These are phyloP conservation scores for Cygnus olor DNA, from an alignment of 2,797 vertebrate species.

Conservation along the genomic window DNA sequence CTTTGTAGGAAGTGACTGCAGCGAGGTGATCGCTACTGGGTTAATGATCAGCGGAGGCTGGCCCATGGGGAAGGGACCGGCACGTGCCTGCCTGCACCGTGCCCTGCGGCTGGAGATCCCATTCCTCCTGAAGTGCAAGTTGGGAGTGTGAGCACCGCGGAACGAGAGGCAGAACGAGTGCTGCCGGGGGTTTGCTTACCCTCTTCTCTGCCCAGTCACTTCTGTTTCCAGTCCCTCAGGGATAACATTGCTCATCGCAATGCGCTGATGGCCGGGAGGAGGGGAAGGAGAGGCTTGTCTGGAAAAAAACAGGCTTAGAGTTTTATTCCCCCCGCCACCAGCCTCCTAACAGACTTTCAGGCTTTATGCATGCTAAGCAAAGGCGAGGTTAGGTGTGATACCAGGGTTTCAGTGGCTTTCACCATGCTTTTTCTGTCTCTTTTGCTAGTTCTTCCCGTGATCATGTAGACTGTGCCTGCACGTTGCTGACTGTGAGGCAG, in stretches of 20 bases:
- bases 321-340: accelerated
- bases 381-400: background rate
- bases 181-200: accelerated
- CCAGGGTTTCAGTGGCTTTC: background rate
- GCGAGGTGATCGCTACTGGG: background rate
- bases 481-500: background rate
- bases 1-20: background rate
- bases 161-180: background rate
- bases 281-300: background rate
- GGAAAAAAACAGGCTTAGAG: background rate
- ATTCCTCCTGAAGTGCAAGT: background rate
- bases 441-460: background rate
- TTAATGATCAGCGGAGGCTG: conserved; percentile 12
- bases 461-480: background rate
- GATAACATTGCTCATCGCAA: background rate
- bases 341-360: background rate
- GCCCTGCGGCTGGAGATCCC: background rate
- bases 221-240: background rate
- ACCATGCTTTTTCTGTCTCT: background rate
- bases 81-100: background rate
- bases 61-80: background rate
- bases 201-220: background rate
- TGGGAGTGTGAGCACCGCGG: background rate
- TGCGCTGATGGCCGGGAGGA: background rate
- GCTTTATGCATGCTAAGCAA: background rate